These are phyloP conservation scores for Cetoscarus ocellatus DNA, from an alignment of 2,797 vertebrate species.

Conservation along the genomic window DNA sequence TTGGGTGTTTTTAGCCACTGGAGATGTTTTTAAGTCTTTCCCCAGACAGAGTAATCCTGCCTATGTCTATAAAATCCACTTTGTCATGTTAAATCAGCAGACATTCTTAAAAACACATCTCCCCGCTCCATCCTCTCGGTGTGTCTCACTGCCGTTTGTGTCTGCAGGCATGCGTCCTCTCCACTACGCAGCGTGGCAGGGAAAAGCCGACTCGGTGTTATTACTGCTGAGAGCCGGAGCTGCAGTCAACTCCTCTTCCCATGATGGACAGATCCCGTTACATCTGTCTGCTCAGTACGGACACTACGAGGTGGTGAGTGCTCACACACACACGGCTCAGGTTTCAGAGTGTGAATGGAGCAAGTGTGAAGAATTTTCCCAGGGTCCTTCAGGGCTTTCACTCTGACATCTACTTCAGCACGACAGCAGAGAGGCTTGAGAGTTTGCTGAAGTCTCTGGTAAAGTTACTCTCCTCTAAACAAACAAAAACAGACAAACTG, in stretches of 20 bases:
- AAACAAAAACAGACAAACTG: no score
- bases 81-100: neutral
- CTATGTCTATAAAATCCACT: neutral
- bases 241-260: conserved; percentile 89
- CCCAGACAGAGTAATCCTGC: neutral
- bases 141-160: neutral
- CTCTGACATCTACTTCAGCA: neutral
- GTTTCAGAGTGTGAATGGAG: neutral
- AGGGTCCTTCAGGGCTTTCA: neutral
- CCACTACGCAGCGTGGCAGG: conserved; percentile 97
- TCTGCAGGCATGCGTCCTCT: conserved; percentile 93
- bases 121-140: neutral
- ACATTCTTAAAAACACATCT: neutral
- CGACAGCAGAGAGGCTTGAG: neutral
- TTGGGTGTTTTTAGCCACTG: no score
- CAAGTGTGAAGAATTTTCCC: neutral
- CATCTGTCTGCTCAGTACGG: conserved; percentile 96
- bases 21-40: neutral
- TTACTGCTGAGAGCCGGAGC: conserved; percentile 89
- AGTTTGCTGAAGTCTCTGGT: neutral
- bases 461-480: no score
- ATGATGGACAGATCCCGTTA: conserved; percentile 94
- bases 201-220: conserved; percentile 91
- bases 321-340: conserved; percentile 10
- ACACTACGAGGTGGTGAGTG: conserved; percentile 95